A percentile compares a stretch with the other conserved stretches of the same genome.
These are phyloP conservation scores for Petrocephalus schoutedeni DNA, from an alignment of 2,797 vertebrate species.

Conservation along the genomic window DNA sequence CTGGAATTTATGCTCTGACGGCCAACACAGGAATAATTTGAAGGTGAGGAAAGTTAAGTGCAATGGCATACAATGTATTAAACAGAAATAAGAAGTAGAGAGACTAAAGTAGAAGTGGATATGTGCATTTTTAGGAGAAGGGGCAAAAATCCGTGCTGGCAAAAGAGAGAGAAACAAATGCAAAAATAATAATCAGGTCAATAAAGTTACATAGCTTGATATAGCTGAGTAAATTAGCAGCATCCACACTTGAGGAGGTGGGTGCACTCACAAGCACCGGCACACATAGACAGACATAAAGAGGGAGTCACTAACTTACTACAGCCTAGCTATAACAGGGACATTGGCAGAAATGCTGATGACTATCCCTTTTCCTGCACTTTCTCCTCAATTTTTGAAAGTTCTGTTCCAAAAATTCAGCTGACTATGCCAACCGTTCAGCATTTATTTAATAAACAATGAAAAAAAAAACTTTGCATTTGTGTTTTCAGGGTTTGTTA, in stretches of 20 bases:
- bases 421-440: not conserved
- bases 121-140: not conserved
- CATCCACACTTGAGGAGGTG: not conserved
- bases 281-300: not conserved
- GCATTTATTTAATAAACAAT: not conserved
- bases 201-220: not conserved
- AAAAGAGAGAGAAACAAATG: constrained; percentile 27
- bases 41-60: constrained; percentile 16
- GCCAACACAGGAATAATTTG: not conserved
- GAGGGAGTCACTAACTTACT: not conserved
- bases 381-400: not conserved
- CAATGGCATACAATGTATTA: constrained; percentile 7
- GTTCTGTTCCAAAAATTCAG: constrained; percentile 1
- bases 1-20: constrained; percentile 10
- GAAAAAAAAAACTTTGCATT: not conserved
- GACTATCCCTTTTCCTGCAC: not conserved
- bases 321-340: not conserved
- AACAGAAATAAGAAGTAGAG: not conserved
- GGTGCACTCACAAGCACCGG: not conserved
- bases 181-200: constrained; percentile 19
- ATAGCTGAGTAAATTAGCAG: not conserved
- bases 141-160: not conserved
- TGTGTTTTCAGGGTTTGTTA: not conserved
- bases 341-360: not conserved
- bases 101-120: not conserved